Base-by-base conservation (phyloP, 1,140 invertebrate species). In the Drosophila navojoa region DNA sequence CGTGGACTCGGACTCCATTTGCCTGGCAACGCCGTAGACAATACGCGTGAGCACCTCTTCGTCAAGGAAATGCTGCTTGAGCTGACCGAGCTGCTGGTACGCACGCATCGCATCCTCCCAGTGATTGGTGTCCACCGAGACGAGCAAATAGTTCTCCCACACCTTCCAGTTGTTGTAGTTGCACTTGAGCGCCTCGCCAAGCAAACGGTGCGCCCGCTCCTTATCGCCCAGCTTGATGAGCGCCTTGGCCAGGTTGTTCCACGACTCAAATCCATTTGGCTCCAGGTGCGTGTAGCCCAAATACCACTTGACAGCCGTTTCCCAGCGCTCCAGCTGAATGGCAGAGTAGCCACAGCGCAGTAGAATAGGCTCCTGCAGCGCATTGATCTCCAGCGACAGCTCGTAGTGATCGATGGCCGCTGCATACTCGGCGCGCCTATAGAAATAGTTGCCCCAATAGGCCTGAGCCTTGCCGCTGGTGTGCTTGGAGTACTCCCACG, bases 151-250 rank as follows among this genome's bases (percentile, higher is more conserved):
- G 93, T 99, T 99, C 90, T 99, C 98, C 98, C 98, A 99, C 0
- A 99, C 94, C 94, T 97, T 96, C 98, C 98, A 99, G 92, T 97
- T 97, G 71, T 98, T 97, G 93, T 96, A 99, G 92, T 98, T 98
- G 93, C 96, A 98, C 92, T 97, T 97, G 0, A 99, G 91, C 0
- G 98, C 96, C 93, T 99, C 98, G 76, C 96, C 95, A 0, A 98
- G 91, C 16, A 96, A 95, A 57, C 94, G 94, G 93, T 96, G 97
- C 0, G 98, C 98, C 72, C 96, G 94, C 10, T 93, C 84, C 93
- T 98, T 99, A 77, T 99, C 95, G 0, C 96, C 95, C 55, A 97
- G 92, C 81, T 97, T 96, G 6, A 98, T 95, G 79, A 99, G 98
- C 4, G 97, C 97, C 91, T 98, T 98, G 10, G 97, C 97, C 54